Evolutionary conservation across 2,888 invertebrate species (phyloP).

Genomic region (Agriopis marginaria): DNA sequence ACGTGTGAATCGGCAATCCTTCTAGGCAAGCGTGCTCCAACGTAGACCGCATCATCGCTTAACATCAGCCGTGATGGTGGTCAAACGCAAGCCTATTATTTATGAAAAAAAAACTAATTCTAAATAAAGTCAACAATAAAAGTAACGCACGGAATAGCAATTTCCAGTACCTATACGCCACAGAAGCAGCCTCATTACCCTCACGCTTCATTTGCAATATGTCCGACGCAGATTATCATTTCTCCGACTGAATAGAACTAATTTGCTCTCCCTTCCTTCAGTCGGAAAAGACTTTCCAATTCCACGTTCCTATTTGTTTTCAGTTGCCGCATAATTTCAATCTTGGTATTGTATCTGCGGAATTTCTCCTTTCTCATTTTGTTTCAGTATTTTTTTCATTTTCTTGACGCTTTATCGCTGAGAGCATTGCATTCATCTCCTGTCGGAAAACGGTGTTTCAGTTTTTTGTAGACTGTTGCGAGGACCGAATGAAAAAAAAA

Average conservation of each 20-base stretch:
- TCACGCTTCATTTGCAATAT: constrained; percentile 52
- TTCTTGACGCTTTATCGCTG: constrained; percentile 33
- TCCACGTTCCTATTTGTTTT: constrained; percentile 45
- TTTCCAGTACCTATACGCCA: background rate
- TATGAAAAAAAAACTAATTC: too few species aligned
- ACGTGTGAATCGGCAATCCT: too few species aligned
- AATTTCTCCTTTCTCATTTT: constrained; percentile 33
- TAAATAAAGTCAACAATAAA: too few species aligned
- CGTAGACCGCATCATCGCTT: too few species aligned
- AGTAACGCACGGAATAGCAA: constrained; percentile 1
- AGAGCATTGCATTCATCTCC: constrained; percentile 38
- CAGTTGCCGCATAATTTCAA: constrained; percentile 38
- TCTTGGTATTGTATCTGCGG: constrained; percentile 38
- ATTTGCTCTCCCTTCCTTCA: constrained; percentile 53
- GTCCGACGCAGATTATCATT: constrained; percentile 59
- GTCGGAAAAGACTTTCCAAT: constrained; percentile 46
- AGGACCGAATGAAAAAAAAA: too few species aligned
- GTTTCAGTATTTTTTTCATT: constrained; percentile 30
- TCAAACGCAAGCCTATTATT: too few species aligned
- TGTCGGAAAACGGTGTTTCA: constrained; percentile 31
- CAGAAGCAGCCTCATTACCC: constrained; percentile 28
- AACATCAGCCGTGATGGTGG: too few species aligned
- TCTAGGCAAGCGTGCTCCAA: too few species aligned
- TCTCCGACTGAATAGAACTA: constrained; percentile 59
- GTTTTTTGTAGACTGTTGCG: constrained; percentile 1